A percentile compares a stretch with the other conserved stretches of the same genome.
These are phyloP conservation scores for Lagodon rhomboides DNA, from an alignment of 2,797 vertebrate species.

Conservation along the genomic window DNA sequence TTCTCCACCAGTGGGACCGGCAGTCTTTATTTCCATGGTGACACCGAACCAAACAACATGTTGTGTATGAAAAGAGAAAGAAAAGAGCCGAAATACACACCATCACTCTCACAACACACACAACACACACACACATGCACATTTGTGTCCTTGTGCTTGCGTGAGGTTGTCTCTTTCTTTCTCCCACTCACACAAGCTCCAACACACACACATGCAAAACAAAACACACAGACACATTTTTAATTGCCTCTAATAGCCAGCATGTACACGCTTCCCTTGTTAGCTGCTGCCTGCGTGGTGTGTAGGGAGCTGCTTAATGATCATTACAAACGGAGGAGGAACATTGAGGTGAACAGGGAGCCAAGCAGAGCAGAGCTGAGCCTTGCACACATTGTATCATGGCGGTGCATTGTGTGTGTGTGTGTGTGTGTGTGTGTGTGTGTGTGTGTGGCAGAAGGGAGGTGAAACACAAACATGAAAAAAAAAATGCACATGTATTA, in stretches of 20 bases:
- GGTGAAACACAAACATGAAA: constrained; percentile 20
- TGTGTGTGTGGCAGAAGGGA: neutral
- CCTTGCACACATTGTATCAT: constrained; percentile 17
- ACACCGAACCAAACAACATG: constrained; percentile 44
- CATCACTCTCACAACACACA: neutral
- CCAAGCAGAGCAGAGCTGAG: constrained; percentile 27
- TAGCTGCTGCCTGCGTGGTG: constrained; percentile 44
- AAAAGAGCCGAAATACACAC: neutral
- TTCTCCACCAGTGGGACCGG: constrained; percentile 49
- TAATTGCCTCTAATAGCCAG: constrained; percentile 64
- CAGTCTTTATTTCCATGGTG: constrained; percentile 56
- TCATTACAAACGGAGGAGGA: constrained; percentile 49
- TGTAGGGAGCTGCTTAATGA: constrained; percentile 65
- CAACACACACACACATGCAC: neutral
- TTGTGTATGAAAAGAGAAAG: constrained; percentile 3
- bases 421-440: constrained; percentile 9
- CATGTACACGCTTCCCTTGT: constrained; percentile 62
- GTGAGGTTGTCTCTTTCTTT: neutral
- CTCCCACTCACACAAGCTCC: neutral
- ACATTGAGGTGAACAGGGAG: constrained; percentile 48
- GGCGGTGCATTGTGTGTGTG: constrained; percentile 6
- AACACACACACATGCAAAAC: neutral
- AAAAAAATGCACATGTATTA: constrained; percentile 36
- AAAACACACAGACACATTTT: constrained; percentile 27
- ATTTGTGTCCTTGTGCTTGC: neutral